Conservation (phyloP, 2,888 invertebrate species). For the Himalopsyche kuldschensis region DNA sequence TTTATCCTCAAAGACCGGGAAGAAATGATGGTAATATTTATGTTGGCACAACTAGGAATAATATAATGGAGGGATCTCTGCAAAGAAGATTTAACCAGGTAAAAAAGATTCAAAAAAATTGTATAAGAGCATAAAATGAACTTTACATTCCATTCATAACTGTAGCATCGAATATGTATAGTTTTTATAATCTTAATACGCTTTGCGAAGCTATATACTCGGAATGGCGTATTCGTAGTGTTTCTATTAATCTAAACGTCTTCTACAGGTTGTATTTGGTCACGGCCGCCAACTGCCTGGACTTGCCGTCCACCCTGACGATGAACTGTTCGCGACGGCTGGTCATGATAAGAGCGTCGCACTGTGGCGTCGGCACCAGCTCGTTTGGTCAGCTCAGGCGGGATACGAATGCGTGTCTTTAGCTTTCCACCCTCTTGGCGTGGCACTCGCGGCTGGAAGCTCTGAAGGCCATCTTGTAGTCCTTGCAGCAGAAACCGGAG, state of each 20-base stretch:
- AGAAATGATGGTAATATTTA: slow-evolving; percentile 89
- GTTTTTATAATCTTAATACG: too few species aligned
- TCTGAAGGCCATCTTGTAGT: slow-evolving; percentile 87
- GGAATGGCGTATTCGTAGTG: too few species aligned
- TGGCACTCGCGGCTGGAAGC: slow-evolving; percentile 85
- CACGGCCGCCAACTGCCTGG: slow-evolving; percentile 88
- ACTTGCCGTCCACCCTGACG: slow-evolving; percentile 85
- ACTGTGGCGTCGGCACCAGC: slow-evolving; percentile 85
- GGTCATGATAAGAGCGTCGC: slow-evolving; percentile 90
- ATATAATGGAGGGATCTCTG: slow-evolving; percentile 86
- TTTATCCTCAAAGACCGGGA: slow-evolving; percentile 85
- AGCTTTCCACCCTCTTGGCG: slow-evolving; percentile 85
- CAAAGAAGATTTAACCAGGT: slow-evolving; percentile 85
- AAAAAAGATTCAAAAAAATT: too few species aligned
- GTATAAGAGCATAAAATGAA: too few species aligned
- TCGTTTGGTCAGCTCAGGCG: slow-evolving; percentile 81
- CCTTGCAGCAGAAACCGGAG: slow-evolving; percentile 83
- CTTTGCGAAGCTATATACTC: too few species aligned
- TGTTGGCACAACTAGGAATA: slow-evolving; percentile 87
- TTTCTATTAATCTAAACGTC: background rate
- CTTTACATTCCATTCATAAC: too few species aligned
- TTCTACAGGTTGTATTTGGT: slow-evolving; percentile 75
- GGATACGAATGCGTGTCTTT: slow-evolving; percentile 87
- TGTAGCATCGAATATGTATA: too few species aligned
- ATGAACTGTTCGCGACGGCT: slow-evolving; percentile 88